Base-by-base conservation (phyloP, 1,140 invertebrate genomes). In the Propsilocerus akamusi region DNA sequence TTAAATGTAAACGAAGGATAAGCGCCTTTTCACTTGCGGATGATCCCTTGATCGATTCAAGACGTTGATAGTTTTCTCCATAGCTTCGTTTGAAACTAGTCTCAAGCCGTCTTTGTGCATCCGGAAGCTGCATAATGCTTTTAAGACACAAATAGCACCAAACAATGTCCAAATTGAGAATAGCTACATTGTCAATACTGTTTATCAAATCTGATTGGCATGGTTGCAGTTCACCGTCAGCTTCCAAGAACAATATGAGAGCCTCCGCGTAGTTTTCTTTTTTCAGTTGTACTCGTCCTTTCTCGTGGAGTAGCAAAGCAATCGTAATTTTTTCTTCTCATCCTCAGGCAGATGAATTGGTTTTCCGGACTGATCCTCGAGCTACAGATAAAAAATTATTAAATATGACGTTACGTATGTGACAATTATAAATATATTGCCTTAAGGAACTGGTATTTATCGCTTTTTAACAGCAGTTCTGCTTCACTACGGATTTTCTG, bases 111-210 rank as follows among this genome's bases (percentile, higher is more conserved):
- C 68, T 57, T 30, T 81, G 76, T 3, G 82, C 84, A 62, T 86
- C 81, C 12, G 79, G 80, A 32, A 85, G 62, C 51, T 83, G 74
- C 14, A 71, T 68, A 17, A 86, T 69, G 60, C 76, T 83, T 57
- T 63, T 64, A 0, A 89, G 67, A 58, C 75, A 76, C 25, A 87
- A 68, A 68, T 88, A 89, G 64, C 83, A 86, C 86, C 86, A 89
- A 4, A 81, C 80, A 53, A 88, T 83, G 61, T 89, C 85, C 55
- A 89, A 65, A 63, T 86, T 82, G 5, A 89, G 65, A 2, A 87
- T 64, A 1, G 81, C 85, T 69, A 79, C 85, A 60, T 87, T 87
- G 61, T 87, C 83, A n/a, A 86, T 82, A 1, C 69, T 62, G 51
- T 75, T 70, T 11, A 88, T 64, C 26, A 87, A 67, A 25, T 72